Conservation (phyloP, 2,113 vertebrate species). For the Corvus moneduloides region DNA sequence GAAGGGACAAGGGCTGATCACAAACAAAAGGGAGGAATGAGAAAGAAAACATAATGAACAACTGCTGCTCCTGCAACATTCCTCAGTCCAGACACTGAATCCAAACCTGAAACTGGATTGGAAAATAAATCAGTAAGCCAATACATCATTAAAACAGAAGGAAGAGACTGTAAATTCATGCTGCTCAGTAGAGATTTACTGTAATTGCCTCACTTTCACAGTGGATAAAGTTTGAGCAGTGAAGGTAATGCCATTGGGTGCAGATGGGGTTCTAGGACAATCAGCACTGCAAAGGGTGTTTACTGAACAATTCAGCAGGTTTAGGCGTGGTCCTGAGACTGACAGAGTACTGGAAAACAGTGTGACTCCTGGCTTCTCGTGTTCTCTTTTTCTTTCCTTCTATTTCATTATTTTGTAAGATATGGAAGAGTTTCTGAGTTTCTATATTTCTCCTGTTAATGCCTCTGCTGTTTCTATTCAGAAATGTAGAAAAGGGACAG, state of each 20-base stretch:
- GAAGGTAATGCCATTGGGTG: neutral
- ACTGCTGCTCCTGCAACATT: neutral
- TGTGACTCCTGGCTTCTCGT: neutral
- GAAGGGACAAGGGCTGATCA: neutral
- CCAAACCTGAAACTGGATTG: neutral
- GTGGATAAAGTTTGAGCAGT: neutral
- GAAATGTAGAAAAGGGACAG: neutral
- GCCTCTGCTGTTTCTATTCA: neutral
- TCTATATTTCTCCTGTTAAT: neutral
- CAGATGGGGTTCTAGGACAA: rapidly evolving
- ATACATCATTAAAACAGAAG: neutral
- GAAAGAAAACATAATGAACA: neutral
- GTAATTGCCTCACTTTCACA: neutral
- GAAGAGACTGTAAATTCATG: neutral
- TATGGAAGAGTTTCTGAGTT: neutral
- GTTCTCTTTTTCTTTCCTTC: neutral
- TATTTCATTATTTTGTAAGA: neutral
- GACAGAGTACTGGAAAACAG: neutral
- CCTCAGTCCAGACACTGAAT: neutral
- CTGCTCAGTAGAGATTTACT: neutral
- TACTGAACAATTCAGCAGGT: neutral
- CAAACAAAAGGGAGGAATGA: neutral
- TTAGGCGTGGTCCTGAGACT: neutral
- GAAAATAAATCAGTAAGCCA: slow-evolving; percentile 15
- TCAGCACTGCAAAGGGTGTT: neutral